Percentiles rank a stretch among this genome's conserved stretches.
Evolutionary conservation across 2,888 invertebrate genomes (phyloP).

Genomic region (Minunthozetes semirufus): DNA sequence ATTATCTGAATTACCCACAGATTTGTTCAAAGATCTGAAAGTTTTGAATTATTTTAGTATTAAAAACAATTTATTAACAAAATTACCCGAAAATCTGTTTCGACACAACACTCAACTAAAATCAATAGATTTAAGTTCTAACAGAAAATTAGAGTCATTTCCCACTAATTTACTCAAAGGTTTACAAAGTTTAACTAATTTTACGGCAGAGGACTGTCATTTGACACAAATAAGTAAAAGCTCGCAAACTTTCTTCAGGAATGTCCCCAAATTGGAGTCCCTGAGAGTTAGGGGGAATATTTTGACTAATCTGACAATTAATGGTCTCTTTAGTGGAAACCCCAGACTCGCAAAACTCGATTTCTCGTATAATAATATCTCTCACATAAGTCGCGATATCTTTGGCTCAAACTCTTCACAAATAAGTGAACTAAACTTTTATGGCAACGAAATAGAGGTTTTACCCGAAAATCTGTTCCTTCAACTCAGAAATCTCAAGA

Average conservation of each 20-base stretch:
- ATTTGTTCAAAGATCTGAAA: slow-evolving; percentile 35
- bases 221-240: slow-evolving; percentile 26
- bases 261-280: slow-evolving; percentile 31
- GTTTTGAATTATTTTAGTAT: slow-evolving; percentile 37
- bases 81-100: slow-evolving; percentile 51
- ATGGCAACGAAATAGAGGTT: slow-evolving; percentile 39
- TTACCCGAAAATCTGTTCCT: slow-evolving; percentile 41
- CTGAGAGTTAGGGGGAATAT: slow-evolving; percentile 33
- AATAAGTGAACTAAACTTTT: slow-evolving; percentile 36
- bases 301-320: slow-evolving; percentile 33
- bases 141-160: slow-evolving; percentile 52
- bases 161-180: slow-evolving; percentile 59
- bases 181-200: slow-evolving; percentile 54
- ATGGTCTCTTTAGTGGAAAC: slow-evolving; percentile 36
- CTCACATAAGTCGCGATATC: slow-evolving; percentile 32
- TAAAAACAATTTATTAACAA: slow-evolving; percentile 29
- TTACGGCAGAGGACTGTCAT: slow-evolving; percentile 29
- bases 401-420: slow-evolving; percentile 35
- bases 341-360: slow-evolving; percentile 33
- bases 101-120: slow-evolving; percentile 22
- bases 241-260: slow-evolving; percentile 31
- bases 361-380: slow-evolving; percentile 36
- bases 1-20: slow-evolving; percentile 43
- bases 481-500: slow-evolving; percentile 39
- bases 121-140: slow-evolving; percentile 35